phyloP scores from a whole-genome alignment of 2,113 vertebrate species.

The Clarias gariepinus region DNA sequence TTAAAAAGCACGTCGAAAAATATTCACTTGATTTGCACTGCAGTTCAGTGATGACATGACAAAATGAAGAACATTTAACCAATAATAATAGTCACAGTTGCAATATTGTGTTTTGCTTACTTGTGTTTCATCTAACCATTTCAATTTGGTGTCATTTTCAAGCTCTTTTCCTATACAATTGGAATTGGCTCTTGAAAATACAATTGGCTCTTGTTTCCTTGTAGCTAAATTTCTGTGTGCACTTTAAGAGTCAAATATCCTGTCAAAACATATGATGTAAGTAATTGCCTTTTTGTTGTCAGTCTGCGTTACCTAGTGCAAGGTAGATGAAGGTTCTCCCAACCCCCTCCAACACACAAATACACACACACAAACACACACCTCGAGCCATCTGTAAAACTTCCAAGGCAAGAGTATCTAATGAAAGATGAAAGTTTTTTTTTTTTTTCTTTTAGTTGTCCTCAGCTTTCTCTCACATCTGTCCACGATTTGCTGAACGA shows the following conservation, averaged over 20 bases:
- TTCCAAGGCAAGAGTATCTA: neutral
- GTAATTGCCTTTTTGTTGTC: constrained; percentile 1
- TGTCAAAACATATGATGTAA: neutral
- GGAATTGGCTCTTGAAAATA: no score
- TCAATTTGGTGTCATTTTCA: neutral
- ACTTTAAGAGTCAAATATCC: neutral
- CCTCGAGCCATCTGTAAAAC: constrained; percentile 14
- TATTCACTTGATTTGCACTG: neutral
- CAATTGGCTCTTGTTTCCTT: neutral
- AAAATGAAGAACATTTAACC: neutral
- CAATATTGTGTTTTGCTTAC: neutral
- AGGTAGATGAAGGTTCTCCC: neutral
- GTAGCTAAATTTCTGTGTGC: neutral
- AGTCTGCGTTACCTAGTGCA: constrained; percentile 1
- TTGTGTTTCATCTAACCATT: neutral
- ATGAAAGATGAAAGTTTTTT: neutral
- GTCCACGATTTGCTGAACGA: neutral
- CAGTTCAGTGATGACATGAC: neutral
- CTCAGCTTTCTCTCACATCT: constrained; percentile 13
- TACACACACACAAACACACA: constrained; percentile 10
- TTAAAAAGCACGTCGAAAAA: neutral
- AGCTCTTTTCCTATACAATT: neutral
- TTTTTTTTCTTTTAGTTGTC: constrained; percentile 14
- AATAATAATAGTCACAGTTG: neutral
- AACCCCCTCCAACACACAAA: neutral